Conservation (phyloP, 2,888 invertebrate genomes). For the Clanis bilineata region DNA sequence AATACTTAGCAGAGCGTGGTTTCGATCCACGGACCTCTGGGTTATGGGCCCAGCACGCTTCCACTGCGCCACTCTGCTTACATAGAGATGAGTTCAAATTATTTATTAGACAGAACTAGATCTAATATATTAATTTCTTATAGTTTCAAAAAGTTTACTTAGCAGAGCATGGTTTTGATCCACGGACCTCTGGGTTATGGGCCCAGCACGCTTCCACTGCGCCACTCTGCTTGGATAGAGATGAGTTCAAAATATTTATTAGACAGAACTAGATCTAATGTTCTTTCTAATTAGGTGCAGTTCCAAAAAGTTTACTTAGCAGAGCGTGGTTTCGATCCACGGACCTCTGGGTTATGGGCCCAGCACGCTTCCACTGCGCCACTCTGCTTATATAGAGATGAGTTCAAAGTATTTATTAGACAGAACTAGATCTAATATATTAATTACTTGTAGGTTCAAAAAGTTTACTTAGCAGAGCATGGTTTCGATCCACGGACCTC, state of each 20-base stretch:
- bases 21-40: slow-evolving; percentile 96
- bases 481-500: slow-evolving; percentile 96
- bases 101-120: neutral
- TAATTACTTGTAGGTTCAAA: no score
- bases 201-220: slow-evolving; percentile 93
- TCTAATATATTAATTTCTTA: neutral
- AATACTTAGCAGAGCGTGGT: slow-evolving; percentile 87
- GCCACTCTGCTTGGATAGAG: slow-evolving; percentile 86
- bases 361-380: slow-evolving; percentile 93
- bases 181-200: slow-evolving; percentile 46
- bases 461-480: slow-evolving; percentile 91
- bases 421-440: neutral
- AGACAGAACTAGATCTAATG: no score
- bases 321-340: slow-evolving; percentile 94
- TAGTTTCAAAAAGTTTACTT: neutral
- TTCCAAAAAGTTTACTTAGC: no score
- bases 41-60: slow-evolving; percentile 93
- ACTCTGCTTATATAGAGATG: slow-evolving; percentile 82
- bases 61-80: slow-evolving; percentile 91
- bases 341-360: slow-evolving; percentile 95
- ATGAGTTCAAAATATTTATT: neutral
- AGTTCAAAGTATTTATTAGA: neutral
- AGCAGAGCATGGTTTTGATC: neutral
- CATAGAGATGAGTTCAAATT: neutral
- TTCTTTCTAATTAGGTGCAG: no score